Evolutionary conservation across 2,113 vertebrate species (phyloP).

Genomic region (Meriones unguiculatus): DNA sequence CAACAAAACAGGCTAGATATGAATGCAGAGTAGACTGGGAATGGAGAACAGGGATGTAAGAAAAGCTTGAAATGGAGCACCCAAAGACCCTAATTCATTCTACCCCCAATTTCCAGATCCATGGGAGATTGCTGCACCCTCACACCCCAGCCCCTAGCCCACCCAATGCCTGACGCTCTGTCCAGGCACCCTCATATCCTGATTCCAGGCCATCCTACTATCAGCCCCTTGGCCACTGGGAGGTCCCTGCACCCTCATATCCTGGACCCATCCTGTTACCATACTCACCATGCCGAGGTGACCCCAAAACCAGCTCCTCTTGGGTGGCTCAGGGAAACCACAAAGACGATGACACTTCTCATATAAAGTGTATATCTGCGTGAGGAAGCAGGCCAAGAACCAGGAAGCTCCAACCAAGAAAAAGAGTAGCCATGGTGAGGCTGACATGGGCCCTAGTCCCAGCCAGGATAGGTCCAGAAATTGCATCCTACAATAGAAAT

Average conservation of each 20-base stretch:
- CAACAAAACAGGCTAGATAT: not conserved
- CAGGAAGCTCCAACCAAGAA: constrained; percentile 65
- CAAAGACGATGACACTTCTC: constrained; percentile 80
- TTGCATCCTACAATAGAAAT: not conserved
- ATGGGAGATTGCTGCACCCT: too few species aligned
- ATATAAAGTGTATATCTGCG: constrained; percentile 74
- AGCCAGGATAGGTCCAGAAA: constrained; percentile 43
- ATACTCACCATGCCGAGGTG: constrained; percentile 89
- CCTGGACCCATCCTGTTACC: not conserved
- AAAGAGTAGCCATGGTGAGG: constrained; percentile 60
- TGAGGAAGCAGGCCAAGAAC: not conserved
- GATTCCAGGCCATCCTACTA: not conserved
- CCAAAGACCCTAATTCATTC: not conserved
- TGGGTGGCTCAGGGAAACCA: constrained; percentile 87
- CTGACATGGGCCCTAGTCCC: not conserved
- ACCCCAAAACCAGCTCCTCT: constrained; percentile 89
- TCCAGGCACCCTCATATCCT: not conserved
- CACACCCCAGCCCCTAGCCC: not conserved
- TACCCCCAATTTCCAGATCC: not conserved
- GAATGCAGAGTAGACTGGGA: not conserved
- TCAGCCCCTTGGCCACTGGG: not conserved
- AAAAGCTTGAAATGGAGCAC: not conserved
- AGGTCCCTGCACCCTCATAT: not conserved
- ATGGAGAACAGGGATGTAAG: not conserved
- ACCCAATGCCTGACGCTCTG: not conserved